Evolutionary conservation across 2,888 invertebrate genomes (phyloP), one percentile per base, ranked within the genome.

Genomic region (Chaetogeoica ovagalla): DNA sequence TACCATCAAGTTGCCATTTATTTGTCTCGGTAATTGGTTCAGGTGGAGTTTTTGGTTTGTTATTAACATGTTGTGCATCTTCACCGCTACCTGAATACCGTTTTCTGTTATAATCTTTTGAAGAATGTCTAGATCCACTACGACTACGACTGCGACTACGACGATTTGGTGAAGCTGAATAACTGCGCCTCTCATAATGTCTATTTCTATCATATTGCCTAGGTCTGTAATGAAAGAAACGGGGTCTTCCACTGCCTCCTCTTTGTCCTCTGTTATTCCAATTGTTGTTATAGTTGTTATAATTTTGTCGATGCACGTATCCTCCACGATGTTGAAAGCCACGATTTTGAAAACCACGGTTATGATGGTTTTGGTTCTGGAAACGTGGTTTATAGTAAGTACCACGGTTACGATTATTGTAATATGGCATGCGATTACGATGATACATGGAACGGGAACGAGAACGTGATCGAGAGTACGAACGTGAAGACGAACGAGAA

Each of bases 361-460:
- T 86, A 52, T 89, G 90, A 43, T 89, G 89, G 81, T 86, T 86
- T 48, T 89, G 90, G 30, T 89, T 89, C 85, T 92, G 92, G 89
- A 93, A 92, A 83, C 93, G 89, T 1, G 93, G 93, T 84, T 92
- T 91, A 87, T 93, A 93, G 86, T 93, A 93, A 0, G 92, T 93
- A 83, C 93, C 93, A 79, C 93, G 89, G 85, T 92, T 92, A 86
- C 89, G 89, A 30, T 89, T 74, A 88, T 88, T 43, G 89, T 90
- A 82, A 87, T 88, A 83, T 13, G 89, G 88, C 5, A 91, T 90
- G 19, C 91, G 89, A 3, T 91, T 90, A 1, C 91, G 89, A 84
- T 91, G 91, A 83, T 91, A 82, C 15, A 83, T 82, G 2, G 84
- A 84, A 11, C 84, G 81, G n/a, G 83, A 83, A 30, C 84, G 83